These are phyloP conservation scores for Epicampocera succincta DNA, from an alignment of 2,888 invertebrate species.

Conservation along the genomic window DNA sequence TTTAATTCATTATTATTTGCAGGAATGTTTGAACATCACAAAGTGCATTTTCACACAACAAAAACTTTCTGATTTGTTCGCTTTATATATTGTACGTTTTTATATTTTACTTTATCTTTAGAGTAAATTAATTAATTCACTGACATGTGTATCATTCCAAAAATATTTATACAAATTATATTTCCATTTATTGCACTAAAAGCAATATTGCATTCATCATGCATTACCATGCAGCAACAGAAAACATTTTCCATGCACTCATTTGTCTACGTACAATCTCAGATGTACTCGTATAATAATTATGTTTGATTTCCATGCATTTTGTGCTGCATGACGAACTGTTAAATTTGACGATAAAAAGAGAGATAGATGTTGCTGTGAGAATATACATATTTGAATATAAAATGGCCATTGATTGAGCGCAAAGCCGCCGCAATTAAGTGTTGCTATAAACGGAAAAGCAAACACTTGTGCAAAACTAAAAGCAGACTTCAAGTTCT, in stretches of 20 bases:
- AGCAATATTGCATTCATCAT: slow-evolving; percentile 42
- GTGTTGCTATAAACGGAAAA: no score
- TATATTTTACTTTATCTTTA: slow-evolving; percentile 73
- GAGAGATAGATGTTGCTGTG: no score
- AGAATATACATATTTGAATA: no score
- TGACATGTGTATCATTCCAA: slow-evolving; percentile 76
- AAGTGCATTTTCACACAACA: slow-evolving; percentile 30
- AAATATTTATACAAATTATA: slow-evolving; percentile 52
- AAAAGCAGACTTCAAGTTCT: no score
- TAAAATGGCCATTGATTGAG: no score
- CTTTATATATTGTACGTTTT: slow-evolving; percentile 59
- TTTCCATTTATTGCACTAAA: slow-evolving; percentile 45
- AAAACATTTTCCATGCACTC: neutral
- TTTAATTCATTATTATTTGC: slow-evolving; percentile 12
- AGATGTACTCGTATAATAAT: slow-evolving; percentile 8
- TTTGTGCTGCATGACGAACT: slow-evolving; percentile 49
- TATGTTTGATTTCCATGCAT: slow-evolving; percentile 31
- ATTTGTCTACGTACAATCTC: neutral
- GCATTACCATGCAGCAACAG: slow-evolving; percentile 49
- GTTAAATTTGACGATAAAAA: no score
- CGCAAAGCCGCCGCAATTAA: no score
- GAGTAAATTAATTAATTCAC: slow-evolving; percentile 81
- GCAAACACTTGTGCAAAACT: no score
- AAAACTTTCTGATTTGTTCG: slow-evolving; percentile 10
- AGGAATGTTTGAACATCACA: slow-evolving; percentile 28